Percentiles rank a stretch among this genome's conserved stretches.
Evolutionary conservation across 37 sponge, comb jelly and placozoan genomes (phyloP).

Genomic region (Tethya wilhelma): DNA sequence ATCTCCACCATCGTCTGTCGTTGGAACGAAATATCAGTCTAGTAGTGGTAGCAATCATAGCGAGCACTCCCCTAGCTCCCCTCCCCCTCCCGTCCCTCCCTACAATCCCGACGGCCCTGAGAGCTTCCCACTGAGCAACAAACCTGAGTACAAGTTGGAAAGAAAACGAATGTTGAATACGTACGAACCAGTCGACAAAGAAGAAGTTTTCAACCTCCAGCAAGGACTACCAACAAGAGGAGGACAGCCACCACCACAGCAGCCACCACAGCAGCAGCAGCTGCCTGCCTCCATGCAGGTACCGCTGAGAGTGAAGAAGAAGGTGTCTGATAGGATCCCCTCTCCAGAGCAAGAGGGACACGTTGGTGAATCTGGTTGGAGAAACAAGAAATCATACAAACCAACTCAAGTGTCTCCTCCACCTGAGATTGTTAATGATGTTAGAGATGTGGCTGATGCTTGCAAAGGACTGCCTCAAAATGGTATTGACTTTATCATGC

Average conservation of each 20-base stretch:
- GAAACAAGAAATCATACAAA: not conserved
- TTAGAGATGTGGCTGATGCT: too few species aligned
- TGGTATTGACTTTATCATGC: too few species aligned
- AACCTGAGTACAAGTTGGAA: conserved; percentile 20
- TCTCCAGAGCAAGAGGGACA: not conserved
- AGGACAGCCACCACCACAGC: too few species aligned
- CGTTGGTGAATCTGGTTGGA: not conserved
- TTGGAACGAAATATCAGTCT: too few species aligned
- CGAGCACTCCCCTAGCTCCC: not conserved
- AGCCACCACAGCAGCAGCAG: too few species aligned
- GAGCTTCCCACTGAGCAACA: conserved; percentile 32
- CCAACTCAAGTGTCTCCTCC: not conserved
- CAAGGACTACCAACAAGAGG: conserved; percentile 16
- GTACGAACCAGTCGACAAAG: conserved; percentile 8
- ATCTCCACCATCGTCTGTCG: not conserved
- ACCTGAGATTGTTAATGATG: too few species aligned
- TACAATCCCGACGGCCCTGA: conserved; percentile 48
- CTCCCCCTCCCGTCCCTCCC: conserved; percentile 39
- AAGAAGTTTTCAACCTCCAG: not conserved
- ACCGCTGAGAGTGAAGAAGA: not conserved
- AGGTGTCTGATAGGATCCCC: not conserved
- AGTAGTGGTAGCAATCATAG: not conserved
- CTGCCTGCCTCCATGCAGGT: too few species aligned
- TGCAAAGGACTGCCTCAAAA: too few species aligned
- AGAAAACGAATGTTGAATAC: conserved; percentile 7